Base-by-base conservation (phyloP, 2,797 vertebrate genomes). In the Allobates femoralis region DNA sequence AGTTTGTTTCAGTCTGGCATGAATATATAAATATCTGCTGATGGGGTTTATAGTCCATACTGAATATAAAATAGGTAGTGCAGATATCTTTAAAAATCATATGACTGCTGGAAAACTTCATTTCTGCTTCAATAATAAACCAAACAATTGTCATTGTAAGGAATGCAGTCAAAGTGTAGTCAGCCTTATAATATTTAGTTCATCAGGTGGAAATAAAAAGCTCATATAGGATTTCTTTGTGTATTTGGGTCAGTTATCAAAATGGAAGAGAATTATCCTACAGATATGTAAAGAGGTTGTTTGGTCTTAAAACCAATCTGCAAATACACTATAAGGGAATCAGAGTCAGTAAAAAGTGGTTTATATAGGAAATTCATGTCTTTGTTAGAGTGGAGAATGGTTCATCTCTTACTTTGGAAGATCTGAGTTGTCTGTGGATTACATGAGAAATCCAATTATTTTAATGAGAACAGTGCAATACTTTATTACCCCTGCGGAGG, bases 1-100 rank as follows among this genome's bases (percentile, higher is more conserved):
- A 53, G 28, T 67, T 81, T 81, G 62, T 81, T 81, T 67, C 55
- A 64, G 60, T 58, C 41, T 30, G 46, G 50, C 50, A 81, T 81
- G 62, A 69, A 81, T 81, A 69, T 55, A 81, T 69, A 81, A 69
- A 55, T 66, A 69, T 81, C 64, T 69, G 34, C 79, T 55, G 79
- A 81, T 55, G 28, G 51, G 16, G 23, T 81, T 69, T 81, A 69
- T 55, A 19, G 23, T 55, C 19, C 69, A 53, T 32, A 55, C 79
- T 73, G 81, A 74, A 76, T 51, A 8, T 76, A 28, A 53, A 76
- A 76, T 3, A 76, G 46, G 74, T 18, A 41, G 32, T 66, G 15
- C 16, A 34, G 16, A 67, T 41, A n/a, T 41, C 2, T 71, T 15
- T 71, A 71, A 41, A 71, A 69, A 41, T 41, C 19, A 71, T 71